phyloP scores from a whole-genome alignment of 2,888 invertebrate genomes.

The Leptinotarsa haldemani region DNA sequence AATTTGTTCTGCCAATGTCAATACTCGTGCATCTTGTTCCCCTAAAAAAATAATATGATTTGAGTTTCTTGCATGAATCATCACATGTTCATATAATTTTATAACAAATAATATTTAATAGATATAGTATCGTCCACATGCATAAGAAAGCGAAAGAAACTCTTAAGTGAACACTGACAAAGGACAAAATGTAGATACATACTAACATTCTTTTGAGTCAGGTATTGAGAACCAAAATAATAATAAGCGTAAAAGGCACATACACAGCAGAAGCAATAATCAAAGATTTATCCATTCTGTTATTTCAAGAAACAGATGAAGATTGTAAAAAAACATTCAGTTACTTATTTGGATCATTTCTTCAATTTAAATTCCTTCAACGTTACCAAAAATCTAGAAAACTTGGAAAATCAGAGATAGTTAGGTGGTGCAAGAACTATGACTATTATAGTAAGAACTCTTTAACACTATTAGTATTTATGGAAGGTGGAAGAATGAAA shows the following conservation, averaged over 20 bases:
- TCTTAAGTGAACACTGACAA: too few species aligned
- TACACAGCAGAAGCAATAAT: conserved; percentile 4
- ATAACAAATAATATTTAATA: too few species aligned
- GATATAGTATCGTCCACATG: neutral
- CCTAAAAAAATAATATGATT: conserved; percentile 67
- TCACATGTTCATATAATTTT: neutral
- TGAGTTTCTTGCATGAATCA: neutral
- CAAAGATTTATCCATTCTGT: neutral
- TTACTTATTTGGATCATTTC: conserved; percentile 39
- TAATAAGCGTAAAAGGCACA: neutral
- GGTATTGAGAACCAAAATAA: conserved; percentile 4
- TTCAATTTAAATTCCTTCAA: conserved; percentile 41
- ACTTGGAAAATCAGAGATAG: conserved; percentile 39
- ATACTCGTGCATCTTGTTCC: conserved; percentile 91
- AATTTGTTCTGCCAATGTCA: conserved; percentile 96
- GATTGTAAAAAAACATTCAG: conserved; percentile 21
- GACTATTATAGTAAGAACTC: conserved; percentile 33
- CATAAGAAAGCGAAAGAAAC: neutral
- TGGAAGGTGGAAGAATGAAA: neutral
- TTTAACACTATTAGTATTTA: neutral
- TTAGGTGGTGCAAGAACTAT: conserved; percentile 45
- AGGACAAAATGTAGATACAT: neutral
- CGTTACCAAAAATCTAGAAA: conserved; percentile 40
- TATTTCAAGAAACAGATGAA: neutral
- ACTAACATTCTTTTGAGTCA: neutral